Evolutionary conservation across 2,113 vertebrate species (phyloP), one percentile per base, ranked within the genome.

Genomic region (Indicator maculatus): DNA sequence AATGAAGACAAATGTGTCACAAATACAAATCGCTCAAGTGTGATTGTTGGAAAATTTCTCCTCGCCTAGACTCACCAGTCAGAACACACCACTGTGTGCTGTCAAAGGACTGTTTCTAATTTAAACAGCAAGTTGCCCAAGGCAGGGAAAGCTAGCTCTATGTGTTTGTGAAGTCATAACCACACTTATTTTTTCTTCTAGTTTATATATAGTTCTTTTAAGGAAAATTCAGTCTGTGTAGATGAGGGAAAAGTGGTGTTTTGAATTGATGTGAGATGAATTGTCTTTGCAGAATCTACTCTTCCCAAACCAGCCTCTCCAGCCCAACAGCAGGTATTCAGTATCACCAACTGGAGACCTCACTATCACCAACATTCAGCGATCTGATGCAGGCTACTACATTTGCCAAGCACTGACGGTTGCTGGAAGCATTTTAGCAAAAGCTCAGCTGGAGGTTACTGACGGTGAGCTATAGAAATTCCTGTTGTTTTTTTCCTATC

Each of bases 371-470:
- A 98, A 98, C 84, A 99, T 99, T 92, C 99, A 99, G 95, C 98
- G 99, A 20, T 97, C 98, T 38, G 99, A 99, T 52, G 98, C 98
- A 2, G 99, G 99, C 65, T 99, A 99, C 97, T 99, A 99, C 95
- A 99, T 99, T 97, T 99, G 99, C 97, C 99, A 99, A 97, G 99
- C 99, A 6, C 97, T 99, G 88, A 99, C 99, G 4, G 99, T 99
- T 93, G 99, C 99, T 60, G 99, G 99, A 96, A 99, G 99, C 96
- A 99, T 99, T 95, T 98, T 99, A 91, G 99, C 99, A 96, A 99
- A 99, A 95, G 99, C 99, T 94, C 99, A 99, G 94, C 98, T 99
- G 98, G 99, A 99, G 97, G 99, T 99, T 97, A 99, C 99, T 96
- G 99, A 99, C 96, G 99, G 99, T 99, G 95, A 98, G 98, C 82